A percentile compares a stretch with the other conserved stretches of the same genome.
These are phyloP conservation scores for Alexandromys fortis DNA, from an alignment of 2,113 vertebrate genomes.

Conservation along the genomic window DNA sequence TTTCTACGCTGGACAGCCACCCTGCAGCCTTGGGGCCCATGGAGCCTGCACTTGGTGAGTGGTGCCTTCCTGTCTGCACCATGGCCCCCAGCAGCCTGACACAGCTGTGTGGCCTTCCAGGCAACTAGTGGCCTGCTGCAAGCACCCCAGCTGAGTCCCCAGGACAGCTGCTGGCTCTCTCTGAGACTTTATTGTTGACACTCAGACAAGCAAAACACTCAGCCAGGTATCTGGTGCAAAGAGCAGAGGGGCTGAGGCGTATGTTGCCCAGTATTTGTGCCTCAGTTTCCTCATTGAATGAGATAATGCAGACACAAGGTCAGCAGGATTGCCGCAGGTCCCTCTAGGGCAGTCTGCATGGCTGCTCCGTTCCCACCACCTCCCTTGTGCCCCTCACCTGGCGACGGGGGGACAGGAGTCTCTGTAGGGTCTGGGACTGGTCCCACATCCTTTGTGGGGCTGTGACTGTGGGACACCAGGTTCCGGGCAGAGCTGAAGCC, in stretches of 20 bases:
- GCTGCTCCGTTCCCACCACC: neutral
- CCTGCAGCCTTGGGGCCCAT: accelerated
- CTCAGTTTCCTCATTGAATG: constrained; percentile 34
- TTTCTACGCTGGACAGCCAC: neutral
- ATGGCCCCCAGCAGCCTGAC: neutral
- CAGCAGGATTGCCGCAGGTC: neutral
- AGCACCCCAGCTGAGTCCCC: too few species aligned
- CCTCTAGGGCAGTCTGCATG: neutral
- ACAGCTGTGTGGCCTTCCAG: constrained; percentile 9
- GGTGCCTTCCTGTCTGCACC: neutral
- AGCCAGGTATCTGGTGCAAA: accelerated
- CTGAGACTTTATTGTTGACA: too few species aligned
- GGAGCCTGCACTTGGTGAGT: neutral
- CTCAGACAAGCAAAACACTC: accelerated
- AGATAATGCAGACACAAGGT: neutral
- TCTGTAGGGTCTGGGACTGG: accelerated
- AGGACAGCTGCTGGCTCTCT: neutral
- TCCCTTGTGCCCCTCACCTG: constrained; percentile 30
- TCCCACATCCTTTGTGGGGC: neutral
- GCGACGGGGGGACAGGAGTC: neutral
- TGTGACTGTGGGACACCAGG: neutral
- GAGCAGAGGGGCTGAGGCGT: too few species aligned
- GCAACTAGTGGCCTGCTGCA: neutral
- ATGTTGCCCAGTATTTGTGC: accelerated
- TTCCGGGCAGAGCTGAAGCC: constrained; percentile 76